These are phyloP conservation scores for Orthonychiurus folsomi DNA, from an alignment of 2,888 invertebrate genomes.

Conservation along the genomic window DNA sequence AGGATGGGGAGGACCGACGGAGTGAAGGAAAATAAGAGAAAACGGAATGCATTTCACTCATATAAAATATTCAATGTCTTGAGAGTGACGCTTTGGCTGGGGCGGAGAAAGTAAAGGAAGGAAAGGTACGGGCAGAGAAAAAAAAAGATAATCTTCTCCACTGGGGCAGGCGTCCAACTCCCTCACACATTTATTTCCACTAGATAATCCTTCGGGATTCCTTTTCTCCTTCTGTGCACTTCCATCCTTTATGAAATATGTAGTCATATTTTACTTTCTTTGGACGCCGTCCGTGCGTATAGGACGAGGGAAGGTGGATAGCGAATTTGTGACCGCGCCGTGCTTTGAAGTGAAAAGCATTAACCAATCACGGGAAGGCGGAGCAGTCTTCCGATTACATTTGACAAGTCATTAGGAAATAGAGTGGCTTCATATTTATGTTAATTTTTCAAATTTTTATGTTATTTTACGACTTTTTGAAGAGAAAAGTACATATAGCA, in stretches of 20 bases:
- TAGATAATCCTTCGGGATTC: slow-evolving; percentile 38
- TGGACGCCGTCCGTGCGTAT: too few relatives aligned
- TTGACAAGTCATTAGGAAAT: too few relatives aligned
- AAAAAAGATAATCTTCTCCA: slow-evolving; percentile 40
- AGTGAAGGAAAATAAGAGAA: background rate
- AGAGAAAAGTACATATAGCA: too few relatives aligned
- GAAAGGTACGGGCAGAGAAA: background rate
- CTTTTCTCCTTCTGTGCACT: slow-evolving; percentile 24
- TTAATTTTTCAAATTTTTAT: too few relatives aligned
- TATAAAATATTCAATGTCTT: background rate
- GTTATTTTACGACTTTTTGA: too few relatives aligned
- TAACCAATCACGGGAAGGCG: too few relatives aligned
- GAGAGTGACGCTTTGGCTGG: background rate
- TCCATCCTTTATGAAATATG: slow-evolving; percentile 34
- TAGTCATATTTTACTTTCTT: too few relatives aligned
- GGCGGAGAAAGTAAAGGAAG: background rate
- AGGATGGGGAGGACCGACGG: background rate
- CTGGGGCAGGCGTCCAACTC: slow-evolving; percentile 37
- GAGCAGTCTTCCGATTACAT: too few relatives aligned
- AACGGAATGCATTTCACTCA: background rate
- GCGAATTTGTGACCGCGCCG: too few relatives aligned
- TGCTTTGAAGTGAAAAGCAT: too few relatives aligned
- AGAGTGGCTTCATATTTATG: too few relatives aligned
- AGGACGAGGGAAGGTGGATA: too few relatives aligned
- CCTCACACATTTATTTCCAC: slow-evolving; percentile 41